These are phyloP conservation scores for Coptodon rendalli DNA, from an alignment of 2,113 vertebrate genomes.

Conservation along the genomic window DNA sequence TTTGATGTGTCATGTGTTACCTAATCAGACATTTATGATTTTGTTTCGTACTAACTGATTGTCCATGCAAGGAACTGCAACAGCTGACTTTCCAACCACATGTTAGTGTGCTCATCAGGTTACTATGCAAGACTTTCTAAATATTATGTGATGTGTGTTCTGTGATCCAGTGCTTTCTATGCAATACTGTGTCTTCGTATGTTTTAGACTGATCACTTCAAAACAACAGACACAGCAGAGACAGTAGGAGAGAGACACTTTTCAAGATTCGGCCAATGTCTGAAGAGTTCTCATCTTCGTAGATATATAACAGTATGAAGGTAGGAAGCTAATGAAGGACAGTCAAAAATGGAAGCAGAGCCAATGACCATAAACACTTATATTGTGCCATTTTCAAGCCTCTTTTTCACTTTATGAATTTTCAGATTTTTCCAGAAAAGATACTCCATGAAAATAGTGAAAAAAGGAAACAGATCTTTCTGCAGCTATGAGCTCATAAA, in stretches of 20 bases:
- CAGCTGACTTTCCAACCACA: not conserved
- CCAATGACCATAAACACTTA: not conserved
- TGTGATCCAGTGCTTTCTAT: not conserved
- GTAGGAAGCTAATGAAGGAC: not conserved
- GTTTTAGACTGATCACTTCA: slow-evolving; percentile 11
- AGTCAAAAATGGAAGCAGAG: not conserved
- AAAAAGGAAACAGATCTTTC: slow-evolving; percentile 14
- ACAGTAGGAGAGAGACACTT: not conserved
- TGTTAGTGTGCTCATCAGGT: not conserved
- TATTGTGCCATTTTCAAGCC: not conserved
- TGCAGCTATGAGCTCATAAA: slow-evolving; percentile 40
- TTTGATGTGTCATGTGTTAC: not conserved
- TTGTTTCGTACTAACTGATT: not conserved
- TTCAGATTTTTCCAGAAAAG: not conserved
- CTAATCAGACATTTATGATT: not conserved
- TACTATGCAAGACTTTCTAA: not conserved
- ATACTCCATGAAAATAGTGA: slow-evolving; percentile 37
- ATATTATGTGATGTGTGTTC: not conserved
- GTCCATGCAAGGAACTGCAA: not conserved
- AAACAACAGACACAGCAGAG: not conserved
- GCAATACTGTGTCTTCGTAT: not conserved
- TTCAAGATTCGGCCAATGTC: not conserved
- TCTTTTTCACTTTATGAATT: not conserved
- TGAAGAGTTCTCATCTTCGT: not conserved
- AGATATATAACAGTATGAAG: not conserved